Evolutionary conservation across 1,140 invertebrate species (phyloP), one percentile per base, ranked within the genome.

Genomic region (Magallana angulata): DNA sequence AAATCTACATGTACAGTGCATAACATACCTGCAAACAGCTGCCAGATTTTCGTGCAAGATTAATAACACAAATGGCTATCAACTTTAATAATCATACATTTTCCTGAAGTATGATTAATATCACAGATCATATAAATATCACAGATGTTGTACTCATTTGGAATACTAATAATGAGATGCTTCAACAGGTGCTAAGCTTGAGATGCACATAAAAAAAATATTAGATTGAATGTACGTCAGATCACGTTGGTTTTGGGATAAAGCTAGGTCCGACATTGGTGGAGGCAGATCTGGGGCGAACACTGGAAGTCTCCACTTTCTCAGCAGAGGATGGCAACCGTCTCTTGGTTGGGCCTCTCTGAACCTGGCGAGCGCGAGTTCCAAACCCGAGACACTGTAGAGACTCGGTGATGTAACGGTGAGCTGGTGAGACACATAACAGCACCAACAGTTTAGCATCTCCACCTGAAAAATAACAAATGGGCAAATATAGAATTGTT

Each of bases 321-420:
- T 94, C 93, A 7, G 90, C 91, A 14, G 90, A 92, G 1, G 93
- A 91, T 9, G 93, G 93, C 11, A 94, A 90, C 30, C 92, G 86
- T 9, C 93, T 88, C 86, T 93, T 93, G 11, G 93, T 92, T 36
- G 92, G 93, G 1, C 93, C 93, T n/a, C 93, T 86, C 85, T 93
- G 93, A 1, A 94, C 93, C 85, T 94, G 93, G 48, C 93, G 76
- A 16, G 93, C 93, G 30, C 93, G 81, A 82, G 93, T 92, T 60
- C 93, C 93, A 88, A 94, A 94, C 1, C 93, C 92, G n/a, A 94
- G 88, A 89, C 93, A 93, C 80, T 94, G 93, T 11, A 93, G 87
- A 0, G 93, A 93, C 86, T 94, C 93, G 30, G 93, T 93, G 68
- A 93, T 91, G 76, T 94, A 94, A 4, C 92, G 87, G 71, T 92